These are phyloP conservation scores for Ephydatia muelleri DNA, from an alignment of 37 sponge, comb jelly and placozoan species.

Conservation along the genomic window DNA sequence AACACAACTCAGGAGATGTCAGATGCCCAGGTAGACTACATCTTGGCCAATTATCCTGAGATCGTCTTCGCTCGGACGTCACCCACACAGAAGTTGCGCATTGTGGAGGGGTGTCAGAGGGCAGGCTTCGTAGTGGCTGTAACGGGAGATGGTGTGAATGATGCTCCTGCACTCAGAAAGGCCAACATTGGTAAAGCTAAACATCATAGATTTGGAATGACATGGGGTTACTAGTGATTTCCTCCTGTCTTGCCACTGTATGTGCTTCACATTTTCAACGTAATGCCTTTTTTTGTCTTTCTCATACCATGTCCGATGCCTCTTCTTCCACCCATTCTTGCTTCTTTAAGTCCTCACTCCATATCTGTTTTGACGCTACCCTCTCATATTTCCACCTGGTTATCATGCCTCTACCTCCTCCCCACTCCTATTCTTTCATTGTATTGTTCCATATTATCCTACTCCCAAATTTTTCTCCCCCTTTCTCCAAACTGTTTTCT, in stretches of 20 bases:
- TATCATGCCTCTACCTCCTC: neutral
- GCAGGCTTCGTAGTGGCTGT: slow-evolving; percentile 96
- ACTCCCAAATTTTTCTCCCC: neutral
- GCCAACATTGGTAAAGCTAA: slow-evolving; percentile 91
- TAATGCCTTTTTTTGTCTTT: neutral
- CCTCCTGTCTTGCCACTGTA: neutral
- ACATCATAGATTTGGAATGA: neutral
- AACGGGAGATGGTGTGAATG: slow-evolving; percentile 99
- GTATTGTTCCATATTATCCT: neutral
- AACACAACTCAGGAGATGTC: slow-evolving; percentile 88
- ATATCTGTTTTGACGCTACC: too few relatives aligned
- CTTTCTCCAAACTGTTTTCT: neutral
- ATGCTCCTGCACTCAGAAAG: slow-evolving; percentile 97
- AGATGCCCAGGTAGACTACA: slow-evolving; percentile 71
- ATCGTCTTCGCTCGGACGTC: slow-evolving; percentile 98
- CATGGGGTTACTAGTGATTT: too few relatives aligned
- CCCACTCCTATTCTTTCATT: neutral
- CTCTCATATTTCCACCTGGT: neutral
- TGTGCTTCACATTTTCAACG: too few relatives aligned
- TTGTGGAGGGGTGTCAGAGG: slow-evolving; percentile 96
- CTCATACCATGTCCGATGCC: neutral
- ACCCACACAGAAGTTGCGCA: slow-evolving; percentile 98
- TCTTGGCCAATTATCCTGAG: slow-evolving; percentile 74
- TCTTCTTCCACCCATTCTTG: too few relatives aligned
- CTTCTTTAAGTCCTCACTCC: too few relatives aligned